phyloP scores from a whole-genome alignment of 2,888 invertebrate species.

The Oxystoma pomonae region DNA sequence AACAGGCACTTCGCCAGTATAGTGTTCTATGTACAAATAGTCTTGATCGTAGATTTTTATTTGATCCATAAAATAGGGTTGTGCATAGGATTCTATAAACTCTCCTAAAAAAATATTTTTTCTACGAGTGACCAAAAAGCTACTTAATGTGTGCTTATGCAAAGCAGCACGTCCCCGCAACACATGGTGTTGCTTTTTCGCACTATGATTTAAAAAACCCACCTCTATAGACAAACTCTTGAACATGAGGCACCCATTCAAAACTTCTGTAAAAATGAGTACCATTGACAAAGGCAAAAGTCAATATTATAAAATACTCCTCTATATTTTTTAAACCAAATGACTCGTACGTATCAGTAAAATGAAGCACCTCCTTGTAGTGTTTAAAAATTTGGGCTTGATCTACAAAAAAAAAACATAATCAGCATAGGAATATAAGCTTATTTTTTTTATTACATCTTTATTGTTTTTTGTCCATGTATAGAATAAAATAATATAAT shows the following conservation, averaged over 20 bases:
- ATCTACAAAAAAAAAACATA: slow-evolving; percentile 31
- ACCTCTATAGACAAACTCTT: slow-evolving; percentile 10
- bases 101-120: slow-evolving; percentile 12
- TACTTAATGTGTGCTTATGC: no score
- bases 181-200: no score
- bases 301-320: slow-evolving; percentile 19
- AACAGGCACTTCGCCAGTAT: neutral
- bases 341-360: slow-evolving; percentile 18
- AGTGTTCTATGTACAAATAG: slow-evolving; percentile 26
- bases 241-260: slow-evolving; percentile 19
- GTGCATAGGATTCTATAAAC: slow-evolving; percentile 6
- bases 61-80: slow-evolving; percentile 18
- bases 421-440: no score
- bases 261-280: slow-evolving; percentile 19
- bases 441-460: no score
- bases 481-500: no score
- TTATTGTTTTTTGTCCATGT: no score
- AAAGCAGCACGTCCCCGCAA: no score
- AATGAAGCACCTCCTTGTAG: slow-evolving; percentile 23
- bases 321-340: slow-evolving; percentile 20
- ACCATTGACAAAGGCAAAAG: slow-evolving; percentile 20
- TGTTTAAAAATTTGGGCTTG: slow-evolving; percentile 35
- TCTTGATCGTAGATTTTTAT: slow-evolving; percentile 22
- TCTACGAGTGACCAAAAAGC: slow-evolving; percentile 1
- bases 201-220: no score